Percentiles rank a stretch among this genome's conserved stretches.
Conservation (phyloP, 2,797 vertebrate species). For the Cacajao melanocephalus region DNA sequence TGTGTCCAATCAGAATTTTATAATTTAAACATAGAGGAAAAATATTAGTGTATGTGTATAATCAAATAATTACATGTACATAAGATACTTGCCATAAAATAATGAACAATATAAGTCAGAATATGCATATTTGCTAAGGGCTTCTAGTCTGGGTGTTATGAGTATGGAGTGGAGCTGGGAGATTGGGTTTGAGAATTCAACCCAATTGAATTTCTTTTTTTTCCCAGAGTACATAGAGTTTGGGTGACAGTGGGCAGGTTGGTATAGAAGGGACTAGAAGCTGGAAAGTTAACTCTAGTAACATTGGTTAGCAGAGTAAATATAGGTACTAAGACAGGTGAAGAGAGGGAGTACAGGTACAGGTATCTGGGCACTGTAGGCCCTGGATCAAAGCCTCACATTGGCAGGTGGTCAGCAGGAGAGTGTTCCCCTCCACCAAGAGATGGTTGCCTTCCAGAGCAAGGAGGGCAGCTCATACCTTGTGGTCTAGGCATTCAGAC, state of each 20-base stretch:
- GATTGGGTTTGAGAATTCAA: not conserved
- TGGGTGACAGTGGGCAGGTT: not conserved
- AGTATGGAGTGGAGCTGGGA: not conserved
- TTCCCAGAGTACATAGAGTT: not conserved
- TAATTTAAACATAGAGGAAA: constrained; percentile 1
- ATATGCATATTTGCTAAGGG: not conserved
- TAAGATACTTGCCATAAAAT: not conserved
- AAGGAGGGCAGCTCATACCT: not conserved
- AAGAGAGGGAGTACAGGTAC: not conserved
- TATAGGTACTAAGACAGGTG: not conserved
- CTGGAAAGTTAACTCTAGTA: not conserved
- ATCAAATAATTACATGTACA: not conserved
- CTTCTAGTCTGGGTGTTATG: not conserved
- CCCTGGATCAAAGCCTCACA: not conserved
- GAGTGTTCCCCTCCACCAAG: not conserved
- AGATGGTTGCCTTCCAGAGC: not conserved
- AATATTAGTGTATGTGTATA: not conserved
- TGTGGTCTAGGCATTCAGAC: not conserved
- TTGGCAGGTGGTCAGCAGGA: not conserved
- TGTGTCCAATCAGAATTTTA: not conserved
- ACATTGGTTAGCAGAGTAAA: not conserved
- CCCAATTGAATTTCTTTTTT: not conserved
- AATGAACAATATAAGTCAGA: not conserved
- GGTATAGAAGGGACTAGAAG: not conserved
- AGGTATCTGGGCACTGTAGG: too few relatives aligned